Base-by-base conservation (phyloP, 1,140 invertebrate genomes). In the Monomorium pharaonis region DNA sequence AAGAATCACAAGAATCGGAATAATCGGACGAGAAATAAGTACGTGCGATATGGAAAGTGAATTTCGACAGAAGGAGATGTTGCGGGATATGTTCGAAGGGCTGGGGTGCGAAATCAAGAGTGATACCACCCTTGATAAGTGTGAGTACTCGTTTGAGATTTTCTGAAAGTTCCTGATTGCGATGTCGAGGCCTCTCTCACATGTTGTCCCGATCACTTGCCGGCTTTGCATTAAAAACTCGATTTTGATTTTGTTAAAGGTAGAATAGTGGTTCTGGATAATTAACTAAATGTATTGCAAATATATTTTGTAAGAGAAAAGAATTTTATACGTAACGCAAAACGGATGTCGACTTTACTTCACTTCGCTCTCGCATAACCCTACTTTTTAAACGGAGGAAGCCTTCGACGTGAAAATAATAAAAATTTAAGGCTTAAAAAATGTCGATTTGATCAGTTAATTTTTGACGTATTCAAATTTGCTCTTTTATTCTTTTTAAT, bases 71-170 rank as follows among this genome's bases (percentile, higher is more conserved):
- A 87, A 86, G 65, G 88, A 93, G 37, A 86, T 70, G 33, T 90
- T 95, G 37, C 51, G 83, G n/a, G 84, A 89, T 18, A 85, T 93
- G 56, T 94, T 95, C 18, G 42, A 90, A 10, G 77, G 83, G 33
- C 86, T 94, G 14, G 91, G 93, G 6, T 92, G 88, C 62, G 80
- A 80, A 51, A 76, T 92, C 24, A 81, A 92, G 7, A 83, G 83
- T 58, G 87, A 93, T 14, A 84, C 83, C 14, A 75, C 92, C 72
- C 33, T 94, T 7, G 72, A 92, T 24, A 94, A 93, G 91, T 94
- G 94, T 94, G 86, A 94, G 94, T 92, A 67, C 30, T 69, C 14
- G 69, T 69, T 72, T 33, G 1, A 72, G 5, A 72, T 42, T 60
- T 7, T 42, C 54, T 21, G 9, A 33, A 16, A 42, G 24, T 76